These are phyloP conservation scores for Miniopterus natalensis DNA, from an alignment of 2,113 vertebrate species.

Conservation along the genomic window DNA sequence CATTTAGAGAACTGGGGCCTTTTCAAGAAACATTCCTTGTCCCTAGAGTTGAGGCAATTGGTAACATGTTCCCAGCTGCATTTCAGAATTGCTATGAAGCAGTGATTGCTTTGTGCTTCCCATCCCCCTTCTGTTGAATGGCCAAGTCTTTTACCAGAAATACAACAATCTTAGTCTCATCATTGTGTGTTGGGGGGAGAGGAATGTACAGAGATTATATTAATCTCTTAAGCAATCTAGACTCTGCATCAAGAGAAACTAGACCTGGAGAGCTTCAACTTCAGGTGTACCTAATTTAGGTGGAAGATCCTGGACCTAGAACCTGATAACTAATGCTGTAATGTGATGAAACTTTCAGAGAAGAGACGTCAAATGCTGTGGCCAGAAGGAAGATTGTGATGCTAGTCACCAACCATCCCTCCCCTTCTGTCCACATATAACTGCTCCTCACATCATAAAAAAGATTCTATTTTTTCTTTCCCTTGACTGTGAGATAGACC, in stretches of 20 bases:
- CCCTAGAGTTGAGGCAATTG: neutral
- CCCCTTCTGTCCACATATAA: neutral
- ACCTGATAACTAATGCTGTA: neutral
- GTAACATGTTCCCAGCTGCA: neutral
- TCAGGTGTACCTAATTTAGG: neutral
- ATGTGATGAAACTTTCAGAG: neutral
- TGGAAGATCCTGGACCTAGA: neutral
- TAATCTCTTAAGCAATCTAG: neutral
- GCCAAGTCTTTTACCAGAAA: neutral
- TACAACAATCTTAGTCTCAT: neutral
- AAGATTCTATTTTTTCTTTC: neutral
- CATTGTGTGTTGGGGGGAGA: neutral
- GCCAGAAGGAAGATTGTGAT: neutral
- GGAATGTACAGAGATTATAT: neutral
- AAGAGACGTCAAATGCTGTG: neutral
- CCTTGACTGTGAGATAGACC: neutral
- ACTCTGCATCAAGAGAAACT: neutral
- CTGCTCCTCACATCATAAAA: neutral
- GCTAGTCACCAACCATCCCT: neutral
- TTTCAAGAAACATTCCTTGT: neutral
- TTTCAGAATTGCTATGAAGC: neutral
- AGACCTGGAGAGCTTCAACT: neutral
- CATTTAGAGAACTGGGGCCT: neutral
- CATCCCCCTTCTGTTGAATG: neutral
- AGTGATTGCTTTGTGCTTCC: neutral